Conservation (phyloP, 1,140 invertebrate species). For the Drosophila varians region DNA sequence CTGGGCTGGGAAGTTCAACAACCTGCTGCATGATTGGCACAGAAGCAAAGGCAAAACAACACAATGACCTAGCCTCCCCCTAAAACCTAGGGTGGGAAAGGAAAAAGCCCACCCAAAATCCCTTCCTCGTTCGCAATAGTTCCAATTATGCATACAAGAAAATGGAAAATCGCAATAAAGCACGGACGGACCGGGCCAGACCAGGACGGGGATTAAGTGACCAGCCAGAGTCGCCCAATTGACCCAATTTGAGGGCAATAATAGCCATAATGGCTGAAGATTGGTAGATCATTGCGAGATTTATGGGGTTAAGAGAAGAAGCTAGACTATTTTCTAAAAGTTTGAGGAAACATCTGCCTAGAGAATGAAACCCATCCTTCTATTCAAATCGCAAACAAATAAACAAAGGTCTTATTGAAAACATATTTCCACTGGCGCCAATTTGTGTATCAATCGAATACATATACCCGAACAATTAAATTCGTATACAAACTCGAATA, state of each 20-base stretch:
- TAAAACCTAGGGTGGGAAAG: too few species aligned
- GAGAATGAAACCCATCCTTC: too few species aligned
- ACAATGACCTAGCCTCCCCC: slow-evolving; percentile 26
- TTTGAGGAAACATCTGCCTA: too few species aligned
- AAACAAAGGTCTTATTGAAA: too few species aligned
- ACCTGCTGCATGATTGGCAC: slow-evolving; percentile 64
- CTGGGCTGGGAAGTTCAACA: slow-evolving; percentile 56
- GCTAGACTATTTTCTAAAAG: too few species aligned
- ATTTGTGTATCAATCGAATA: too few species aligned
- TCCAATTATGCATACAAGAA: slow-evolving; percentile 26
- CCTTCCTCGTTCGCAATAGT: slow-evolving; percentile 8
- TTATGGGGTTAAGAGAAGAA: too few species aligned
- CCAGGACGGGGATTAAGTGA: not conserved
- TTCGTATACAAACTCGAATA: not conserved
- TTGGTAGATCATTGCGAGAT: too few species aligned
- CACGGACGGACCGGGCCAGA: too few species aligned
- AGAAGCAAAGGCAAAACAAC: slow-evolving; percentile 33
- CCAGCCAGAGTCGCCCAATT: not conserved
- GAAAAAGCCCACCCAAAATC: not conserved
- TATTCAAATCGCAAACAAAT: too few species aligned
- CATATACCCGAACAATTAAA: not conserved
- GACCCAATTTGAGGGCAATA: not conserved
- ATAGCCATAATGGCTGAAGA: too few species aligned
- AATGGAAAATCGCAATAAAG: not conserved
- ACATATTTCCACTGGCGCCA: too few species aligned